Evolutionary conservation across 2,888 invertebrate genomes (phyloP).

Genomic region (Coenonympha glycerion): DNA sequence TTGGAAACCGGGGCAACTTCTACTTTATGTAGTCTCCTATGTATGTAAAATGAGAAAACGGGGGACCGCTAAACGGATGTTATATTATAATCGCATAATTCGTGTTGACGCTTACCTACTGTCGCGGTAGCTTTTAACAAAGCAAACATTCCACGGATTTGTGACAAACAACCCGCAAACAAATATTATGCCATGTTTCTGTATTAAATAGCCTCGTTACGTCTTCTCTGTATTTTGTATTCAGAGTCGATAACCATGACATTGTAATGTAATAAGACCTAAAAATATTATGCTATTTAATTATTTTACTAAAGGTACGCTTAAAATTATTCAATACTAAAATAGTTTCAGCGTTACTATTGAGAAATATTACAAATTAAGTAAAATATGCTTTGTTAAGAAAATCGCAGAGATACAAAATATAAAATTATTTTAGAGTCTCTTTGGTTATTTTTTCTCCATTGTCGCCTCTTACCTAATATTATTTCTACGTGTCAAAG

Average conservation of each 20-base stretch:
- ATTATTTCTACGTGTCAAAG: neutral
- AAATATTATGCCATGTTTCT: slow-evolving; percentile 21
- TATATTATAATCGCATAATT: slow-evolving; percentile 47
- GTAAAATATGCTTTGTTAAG: no score
- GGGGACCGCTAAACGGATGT: slow-evolving; percentile 27
- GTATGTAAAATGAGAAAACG: no score
- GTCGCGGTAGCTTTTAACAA: slow-evolving; percentile 45
- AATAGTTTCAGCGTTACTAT: no score
- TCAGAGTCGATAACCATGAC: neutral
- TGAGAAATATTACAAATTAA: no score
- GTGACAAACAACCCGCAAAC: slow-evolving; percentile 34
- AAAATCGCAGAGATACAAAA: no score
- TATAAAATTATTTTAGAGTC: no score
- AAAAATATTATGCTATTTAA: neutral
- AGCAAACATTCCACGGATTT: slow-evolving; percentile 39
- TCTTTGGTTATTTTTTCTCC: neutral
- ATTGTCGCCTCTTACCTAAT: neutral
- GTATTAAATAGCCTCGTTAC: neutral
- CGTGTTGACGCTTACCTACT: slow-evolving; percentile 45
- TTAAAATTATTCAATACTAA: no score
- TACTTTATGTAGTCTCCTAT: no score
- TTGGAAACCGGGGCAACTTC: no score
- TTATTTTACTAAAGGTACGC: no score
- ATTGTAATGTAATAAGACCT: no score
- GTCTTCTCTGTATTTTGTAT: neutral